A percentile compares a stretch with the other conserved stretches of the same genome.
These are phyloP conservation scores for Rhegmatorhina hoffmannsi DNA, from an alignment of 2,113 vertebrate genomes.

Conservation along the genomic window DNA sequence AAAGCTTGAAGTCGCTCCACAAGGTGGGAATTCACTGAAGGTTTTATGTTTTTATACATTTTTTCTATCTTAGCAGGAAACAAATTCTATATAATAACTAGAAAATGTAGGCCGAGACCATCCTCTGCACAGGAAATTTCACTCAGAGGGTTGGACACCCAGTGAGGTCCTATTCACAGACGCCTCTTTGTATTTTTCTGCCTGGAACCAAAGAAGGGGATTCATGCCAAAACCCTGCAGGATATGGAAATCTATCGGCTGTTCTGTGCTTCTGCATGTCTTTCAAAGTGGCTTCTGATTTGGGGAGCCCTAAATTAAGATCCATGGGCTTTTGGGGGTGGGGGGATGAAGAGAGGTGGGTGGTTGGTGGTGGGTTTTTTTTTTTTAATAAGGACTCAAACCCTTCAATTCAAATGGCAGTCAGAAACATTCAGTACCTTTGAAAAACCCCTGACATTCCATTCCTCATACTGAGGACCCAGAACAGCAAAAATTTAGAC, in stretches of 20 bases:
- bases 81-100: slow-evolving; percentile 65
- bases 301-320: slow-evolving; percentile 65
- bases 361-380: neutral
- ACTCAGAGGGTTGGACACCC: slow-evolving; percentile 60
- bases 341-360: neutral
- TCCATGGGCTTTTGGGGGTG: neutral
- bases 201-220: slow-evolving; percentile 66
- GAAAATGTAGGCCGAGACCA: slow-evolving; percentile 66
- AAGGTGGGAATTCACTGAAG: slow-evolving; percentile 42
- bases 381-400: slow-evolving; percentile 34
- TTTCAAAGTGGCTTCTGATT: slow-evolving; percentile 68
- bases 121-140: slow-evolving; percentile 64
- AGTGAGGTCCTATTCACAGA: slow-evolving; percentile 66
- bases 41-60: slow-evolving; percentile 43
- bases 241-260: slow-evolving; percentile 64
- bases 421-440: slow-evolving; percentile 11
- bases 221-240: slow-evolving; percentile 68
- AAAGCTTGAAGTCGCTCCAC: slow-evolving; percentile 33
- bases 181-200: slow-evolving; percentile 64
- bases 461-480: slow-evolving; percentile 9
- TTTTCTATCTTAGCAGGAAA: slow-evolving; percentile 56
- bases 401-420: slow-evolving; percentile 36
- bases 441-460: slow-evolving; percentile 36
- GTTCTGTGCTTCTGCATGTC: slow-evolving; percentile 45
- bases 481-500: slow-evolving; percentile 42